Conservation (phyloP, 2,797 vertebrate genomes). For the Hydrolagus colliei region DNA sequence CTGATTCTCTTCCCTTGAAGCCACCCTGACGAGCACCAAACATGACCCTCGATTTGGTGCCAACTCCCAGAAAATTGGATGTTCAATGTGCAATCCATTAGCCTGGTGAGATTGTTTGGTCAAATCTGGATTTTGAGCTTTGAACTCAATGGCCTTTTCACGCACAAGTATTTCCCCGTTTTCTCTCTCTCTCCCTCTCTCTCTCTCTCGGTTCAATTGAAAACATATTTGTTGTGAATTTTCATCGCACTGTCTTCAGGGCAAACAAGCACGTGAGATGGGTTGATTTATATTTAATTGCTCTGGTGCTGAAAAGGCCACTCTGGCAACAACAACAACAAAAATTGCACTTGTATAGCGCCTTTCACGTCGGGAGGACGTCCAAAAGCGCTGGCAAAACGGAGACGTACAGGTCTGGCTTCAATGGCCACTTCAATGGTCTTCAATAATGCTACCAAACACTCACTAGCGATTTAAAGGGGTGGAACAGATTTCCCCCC, state of each 20-base stretch:
- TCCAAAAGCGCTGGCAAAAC: no score
- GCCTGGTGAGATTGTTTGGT: neutral
- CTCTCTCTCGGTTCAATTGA: neutral
- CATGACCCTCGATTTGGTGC: neutral
- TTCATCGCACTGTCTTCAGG: neutral
- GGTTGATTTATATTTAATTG: neutral
- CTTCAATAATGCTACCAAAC: neutral
- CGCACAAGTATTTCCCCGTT: no score
- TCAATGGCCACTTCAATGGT: neutral
- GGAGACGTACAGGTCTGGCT: neutral
- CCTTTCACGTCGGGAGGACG: no score
- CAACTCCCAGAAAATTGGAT: neutral
- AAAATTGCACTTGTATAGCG: no score
- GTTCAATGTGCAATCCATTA: neutral
- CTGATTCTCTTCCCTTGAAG: neutral
- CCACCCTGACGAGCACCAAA: neutral
- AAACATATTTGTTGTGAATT: neutral
- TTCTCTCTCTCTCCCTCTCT: no score
- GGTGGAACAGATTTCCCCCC: no score
- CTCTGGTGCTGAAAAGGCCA: neutral
- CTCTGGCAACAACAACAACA: neutral
- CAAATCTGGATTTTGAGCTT: conserved; percentile 2
- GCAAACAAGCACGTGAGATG: neutral
- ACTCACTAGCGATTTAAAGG: no score
- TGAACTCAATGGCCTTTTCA: neutral